Evolutionary conservation across 1,140 invertebrate species (phyloP), one percentile per base, ranked within the genome.

Genomic region (Sarcophaga peregrina): DNA sequence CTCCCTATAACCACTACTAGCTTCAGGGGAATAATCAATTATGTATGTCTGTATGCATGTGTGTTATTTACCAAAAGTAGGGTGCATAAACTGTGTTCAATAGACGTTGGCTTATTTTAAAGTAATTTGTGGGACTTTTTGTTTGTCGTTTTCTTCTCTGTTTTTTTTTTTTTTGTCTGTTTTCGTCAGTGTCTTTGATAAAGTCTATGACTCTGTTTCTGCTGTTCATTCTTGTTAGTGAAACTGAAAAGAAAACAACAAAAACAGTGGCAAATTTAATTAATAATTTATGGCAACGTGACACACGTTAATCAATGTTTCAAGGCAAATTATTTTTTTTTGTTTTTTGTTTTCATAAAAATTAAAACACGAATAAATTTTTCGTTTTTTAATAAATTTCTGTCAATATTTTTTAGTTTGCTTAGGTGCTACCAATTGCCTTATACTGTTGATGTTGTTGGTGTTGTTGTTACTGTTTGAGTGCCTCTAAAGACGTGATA

Each of bases 301-400:
- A 87, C 85, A 86, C 84, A 86, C 87, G 86, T 88, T 88, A 88
- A 88, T 88, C 87, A 87, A 85, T 58, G 54, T 72, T 82, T 48
- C 80, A 72, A 74, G 86, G 87, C 84, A 87, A 87, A 85, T 62
- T 62, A 10, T 10, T 9, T 52, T 52, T 52, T 52, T 62, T 6
- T 62, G 4, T 62, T 37, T 37, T 37, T 37, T 37, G 1, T 52
- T 52, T 52, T 52, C 5, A 52, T 37, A 52, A 52, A 52, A 52
- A 13, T 52, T 52, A 10, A 9, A 10, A 13, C 50, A 52, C 50
- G 13, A 52, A 52, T 5, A 52, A 3, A 10, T 5, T 52, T 52
- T 52, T 52, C 5, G 50, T 10, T 52, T 10, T 52, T 52, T 52
- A 52, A 52, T 52, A 10, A 52, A 52, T 52, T 52, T 10, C 50